phyloP scores from a whole-genome alignment of 1,140 invertebrate species.

The Zaprionus gabonicus region DNA sequence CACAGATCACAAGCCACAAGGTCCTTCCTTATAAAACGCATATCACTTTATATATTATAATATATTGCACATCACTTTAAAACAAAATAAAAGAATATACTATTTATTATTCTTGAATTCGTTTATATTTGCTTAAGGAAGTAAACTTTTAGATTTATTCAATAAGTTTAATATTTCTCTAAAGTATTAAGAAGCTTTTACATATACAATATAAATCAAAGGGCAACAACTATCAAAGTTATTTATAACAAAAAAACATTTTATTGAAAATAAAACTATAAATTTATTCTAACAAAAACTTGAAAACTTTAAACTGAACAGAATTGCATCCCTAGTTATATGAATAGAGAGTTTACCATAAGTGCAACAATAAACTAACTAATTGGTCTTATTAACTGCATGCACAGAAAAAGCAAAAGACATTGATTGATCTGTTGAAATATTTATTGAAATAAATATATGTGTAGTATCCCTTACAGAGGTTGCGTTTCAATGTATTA shows the following conservation, averaged over 20 bases:
- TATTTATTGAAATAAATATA: conserved; percentile 71
- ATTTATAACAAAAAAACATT: too few relatives aligned
- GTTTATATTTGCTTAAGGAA: too few relatives aligned
- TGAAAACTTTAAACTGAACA: not conserved
- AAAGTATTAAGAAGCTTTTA: too few relatives aligned
- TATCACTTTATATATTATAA: not conserved
- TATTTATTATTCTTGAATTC: too few relatives aligned
- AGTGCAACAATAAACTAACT: conserved; percentile 4
- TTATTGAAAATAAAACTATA: not conserved
- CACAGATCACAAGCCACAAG: not conserved
- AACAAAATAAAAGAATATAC: too few relatives aligned
- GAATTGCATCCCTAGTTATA: conserved; percentile 1
- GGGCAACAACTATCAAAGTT: too few relatives aligned
- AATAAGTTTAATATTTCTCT: too few relatives aligned
- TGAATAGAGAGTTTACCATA: not conserved
- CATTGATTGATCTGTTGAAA: conserved; percentile 49
- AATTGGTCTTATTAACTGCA: conserved; percentile 51
- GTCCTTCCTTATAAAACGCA: not conserved
- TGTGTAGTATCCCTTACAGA: conserved; percentile 35
- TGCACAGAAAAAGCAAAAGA: conserved; percentile 12
- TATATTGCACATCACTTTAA: not conserved
- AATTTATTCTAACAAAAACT: not conserved
- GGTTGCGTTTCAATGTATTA: conserved; percentile 18
- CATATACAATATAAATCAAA: too few relatives aligned
- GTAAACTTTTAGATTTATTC: too few relatives aligned